These are phyloP conservation scores for Parauchenoglanis ngamensis DNA, from an alignment of 2,797 vertebrate genomes.

Conservation along the genomic window DNA sequence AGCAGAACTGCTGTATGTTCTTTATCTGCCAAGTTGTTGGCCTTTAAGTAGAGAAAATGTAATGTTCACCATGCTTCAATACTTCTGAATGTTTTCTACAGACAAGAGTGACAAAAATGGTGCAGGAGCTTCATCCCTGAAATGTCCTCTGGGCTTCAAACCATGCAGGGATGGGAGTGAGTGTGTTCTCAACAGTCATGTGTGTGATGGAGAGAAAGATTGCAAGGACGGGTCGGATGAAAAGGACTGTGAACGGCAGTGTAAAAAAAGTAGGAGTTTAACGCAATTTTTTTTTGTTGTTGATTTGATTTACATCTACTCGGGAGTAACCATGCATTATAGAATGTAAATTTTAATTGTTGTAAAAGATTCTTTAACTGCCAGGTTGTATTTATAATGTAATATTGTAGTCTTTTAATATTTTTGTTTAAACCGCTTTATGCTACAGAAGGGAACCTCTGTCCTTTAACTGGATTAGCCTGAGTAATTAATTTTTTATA, in stretches of 20 bases:
- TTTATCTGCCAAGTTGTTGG: neutral
- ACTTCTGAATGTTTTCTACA: conserved; percentile 7
- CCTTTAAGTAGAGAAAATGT: neutral
- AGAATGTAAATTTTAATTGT: neutral
- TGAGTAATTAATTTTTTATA: neutral
- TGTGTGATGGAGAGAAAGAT: conserved; percentile 87
- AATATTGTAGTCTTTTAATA: neutral
- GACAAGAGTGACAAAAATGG: neutral
- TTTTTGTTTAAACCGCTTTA: neutral
- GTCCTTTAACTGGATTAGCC: neutral
- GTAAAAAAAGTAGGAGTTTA: conserved; percentile 74
- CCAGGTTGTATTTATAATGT: neutral
- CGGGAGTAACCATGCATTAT: neutral
- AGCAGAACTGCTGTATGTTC: conserved; percentile 50
- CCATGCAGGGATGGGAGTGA: conserved; percentile 75
- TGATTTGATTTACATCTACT: neutral
- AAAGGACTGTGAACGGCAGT: conserved; percentile 71
- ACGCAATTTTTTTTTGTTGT: too few relatives aligned
- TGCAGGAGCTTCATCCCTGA: conserved; percentile 49
- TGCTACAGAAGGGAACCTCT: neutral
- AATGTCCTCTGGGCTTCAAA: conserved; percentile 69
- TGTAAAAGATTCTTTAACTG: neutral
- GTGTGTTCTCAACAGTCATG: conserved; percentile 77
- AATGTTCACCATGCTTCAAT: neutral
- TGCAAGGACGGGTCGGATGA: conserved; percentile 88